Evolutionary conservation across 2,888 invertebrate species (phyloP), one percentile per base, ranked within the genome.

Genomic region (Therioaphis trifolii): DNA sequence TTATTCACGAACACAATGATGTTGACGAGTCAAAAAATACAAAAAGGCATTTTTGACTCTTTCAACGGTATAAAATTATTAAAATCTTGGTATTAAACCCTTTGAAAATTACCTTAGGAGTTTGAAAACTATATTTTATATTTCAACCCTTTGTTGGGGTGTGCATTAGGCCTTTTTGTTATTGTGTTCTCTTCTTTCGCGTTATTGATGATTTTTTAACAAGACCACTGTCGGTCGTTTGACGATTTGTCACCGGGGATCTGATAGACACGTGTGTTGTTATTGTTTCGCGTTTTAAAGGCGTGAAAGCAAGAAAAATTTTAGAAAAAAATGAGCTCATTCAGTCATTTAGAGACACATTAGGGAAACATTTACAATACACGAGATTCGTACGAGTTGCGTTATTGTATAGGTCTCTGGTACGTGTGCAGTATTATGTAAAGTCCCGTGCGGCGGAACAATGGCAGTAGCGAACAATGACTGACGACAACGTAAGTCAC

Each of bases 401-500:
- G 11, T 35, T 15, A 46, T 77, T 77, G 35, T 52, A 15, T 52
- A 66, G 52, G 66, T 66, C 63, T 77, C 63, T 77, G n/a, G 5
- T 21, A n/a, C 46, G 52, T 35, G 66, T 29, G 12, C n/a, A 0
- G 66, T 78, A 52, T 66, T 77, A 66, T 78, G 77, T 78, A 35
- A 78, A 78, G 52, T 66, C 77, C 27, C 49, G 66, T 63, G 76
- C 46, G 15, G 49, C 43, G 18, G 18, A 78, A 80, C 80, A 80
- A 80, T 72, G 29, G 29, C 14, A 61, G 15, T 29, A 1, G 15
- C 80, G 58, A 80, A 80, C 80, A 82, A 82, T 72, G 80, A n/a
- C n/a, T n/a, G n/a, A n/a, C n/a, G n/a, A 69, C 63, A 52, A 74
- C 63, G 82, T 82, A 82, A 82, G 82, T 82, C 82, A 82, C 82